A percentile compares a stretch with the other conserved stretches of the same genome.
Conservation (phyloP, 64 coral and sea anemone species). For the Montipora cactus region DNA sequence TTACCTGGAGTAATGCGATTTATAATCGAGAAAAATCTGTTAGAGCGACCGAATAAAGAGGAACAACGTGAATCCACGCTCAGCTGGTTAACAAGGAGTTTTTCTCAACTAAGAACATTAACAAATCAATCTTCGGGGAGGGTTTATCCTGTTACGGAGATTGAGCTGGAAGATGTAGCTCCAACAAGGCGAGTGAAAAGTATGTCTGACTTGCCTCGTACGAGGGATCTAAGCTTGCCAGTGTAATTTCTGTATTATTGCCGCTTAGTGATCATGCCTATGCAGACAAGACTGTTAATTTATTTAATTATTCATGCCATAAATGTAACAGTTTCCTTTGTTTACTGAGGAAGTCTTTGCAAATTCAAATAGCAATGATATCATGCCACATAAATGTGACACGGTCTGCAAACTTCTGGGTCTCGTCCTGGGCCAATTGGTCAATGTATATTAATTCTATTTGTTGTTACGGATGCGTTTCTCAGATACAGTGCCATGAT, state of each 20-base stretch:
- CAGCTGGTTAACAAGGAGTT: conserved; percentile 79
- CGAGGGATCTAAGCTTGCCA: conserved; percentile 42
- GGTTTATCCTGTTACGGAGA: conserved; percentile 69
- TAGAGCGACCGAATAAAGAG: conserved; percentile 31
- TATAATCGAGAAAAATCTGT: conserved; percentile 76
- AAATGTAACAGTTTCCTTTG: neutral
- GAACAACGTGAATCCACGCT: conserved; percentile 50
- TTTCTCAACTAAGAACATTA: conserved; percentile 71
- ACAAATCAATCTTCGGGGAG: conserved; percentile 78
- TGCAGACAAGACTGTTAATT: too few relatives aligned
- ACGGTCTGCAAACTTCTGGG: too few relatives aligned
- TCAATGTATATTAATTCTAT: too few relatives aligned
- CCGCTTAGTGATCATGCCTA: neutral
- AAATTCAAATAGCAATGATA: neutral
- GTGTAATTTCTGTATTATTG: neutral
- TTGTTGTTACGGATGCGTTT: too few relatives aligned
- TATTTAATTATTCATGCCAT: too few relatives aligned
- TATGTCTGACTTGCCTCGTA: conserved; percentile 90
- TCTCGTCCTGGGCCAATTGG: too few relatives aligned
- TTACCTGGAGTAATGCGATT: conserved; percentile 75
- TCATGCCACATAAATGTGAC: neutral
- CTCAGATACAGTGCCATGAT: too few relatives aligned
- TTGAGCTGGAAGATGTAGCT: conserved; percentile 51
- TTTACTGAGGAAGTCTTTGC: neutral
- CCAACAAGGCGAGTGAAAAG: conserved; percentile 81